Conservation (phyloP, 1,140 invertebrate species). For the Diprion similis region DNA sequence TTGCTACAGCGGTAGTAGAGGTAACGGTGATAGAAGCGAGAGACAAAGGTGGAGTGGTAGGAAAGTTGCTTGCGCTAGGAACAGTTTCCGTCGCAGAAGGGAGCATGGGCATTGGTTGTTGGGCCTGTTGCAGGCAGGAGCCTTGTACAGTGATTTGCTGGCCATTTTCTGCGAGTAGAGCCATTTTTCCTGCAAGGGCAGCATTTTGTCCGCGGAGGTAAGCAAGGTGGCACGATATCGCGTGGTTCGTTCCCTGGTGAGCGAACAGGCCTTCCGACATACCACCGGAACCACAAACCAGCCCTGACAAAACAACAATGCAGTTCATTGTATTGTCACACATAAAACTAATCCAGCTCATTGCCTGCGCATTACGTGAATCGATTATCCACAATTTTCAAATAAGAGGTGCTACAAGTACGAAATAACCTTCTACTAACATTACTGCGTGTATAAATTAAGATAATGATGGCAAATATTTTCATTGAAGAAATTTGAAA, state of each 20-base stretch:
- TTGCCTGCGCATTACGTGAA: too few relatives aligned
- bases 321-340: neutral
- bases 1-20: slow-evolving; percentile 31
- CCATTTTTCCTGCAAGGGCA: slow-evolving; percentile 18
- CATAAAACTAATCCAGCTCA: neutral
- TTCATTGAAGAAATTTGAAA: too few relatives aligned
- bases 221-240: slow-evolving; percentile 45
- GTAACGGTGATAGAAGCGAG: slow-evolving; percentile 35
- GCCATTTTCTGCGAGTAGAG: neutral
- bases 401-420: too few relatives aligned
- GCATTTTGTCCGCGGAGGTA: slow-evolving; percentile 17
- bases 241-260: slow-evolving; percentile 46
- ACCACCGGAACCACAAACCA: slow-evolving; percentile 48
- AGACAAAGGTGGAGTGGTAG: slow-evolving; percentile 34
- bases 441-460: too few relatives aligned
- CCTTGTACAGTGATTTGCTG: neutral
- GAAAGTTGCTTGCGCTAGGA: slow-evolving; percentile 29
- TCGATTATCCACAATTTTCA: too few relatives aligned
- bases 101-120: slow-evolving; percentile 34
- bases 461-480: too few relatives aligned
- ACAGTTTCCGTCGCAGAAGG: slow-evolving; percentile 43
- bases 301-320: slow-evolving; percentile 42
- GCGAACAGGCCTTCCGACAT: slow-evolving; percentile 44
- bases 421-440: too few relatives aligned
- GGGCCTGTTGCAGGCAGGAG: slow-evolving; percentile 34